Conservation (phyloP, 2,113 vertebrate genomes). For the Ailuropoda melanoleuca region DNA sequence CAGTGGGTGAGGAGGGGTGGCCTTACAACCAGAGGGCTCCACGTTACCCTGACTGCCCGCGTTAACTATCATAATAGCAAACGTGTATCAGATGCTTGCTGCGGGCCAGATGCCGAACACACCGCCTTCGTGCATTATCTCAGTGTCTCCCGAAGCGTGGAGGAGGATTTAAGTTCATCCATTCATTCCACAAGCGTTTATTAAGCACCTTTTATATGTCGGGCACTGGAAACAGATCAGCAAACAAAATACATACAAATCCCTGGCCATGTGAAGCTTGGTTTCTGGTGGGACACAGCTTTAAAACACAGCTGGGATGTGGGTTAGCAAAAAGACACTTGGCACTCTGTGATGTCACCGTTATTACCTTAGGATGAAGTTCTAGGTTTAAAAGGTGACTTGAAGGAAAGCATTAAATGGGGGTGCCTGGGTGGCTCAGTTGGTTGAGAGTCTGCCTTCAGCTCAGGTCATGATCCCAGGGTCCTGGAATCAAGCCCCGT, state of each 20-base stretch:
- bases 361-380: background rate
- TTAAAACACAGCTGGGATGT: background rate
- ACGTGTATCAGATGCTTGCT: background rate
- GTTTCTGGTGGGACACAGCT: background rate
- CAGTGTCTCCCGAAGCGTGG: background rate
- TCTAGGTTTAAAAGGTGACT: background rate
- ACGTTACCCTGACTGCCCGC: background rate
- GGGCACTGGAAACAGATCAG: background rate
- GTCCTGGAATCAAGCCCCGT: background rate
- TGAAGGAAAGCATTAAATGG: background rate
- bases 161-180: background rate
- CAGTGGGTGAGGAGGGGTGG: accelerated
- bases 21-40: background rate
- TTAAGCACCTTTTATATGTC: background rate
- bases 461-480: background rate
- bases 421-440: background rate
- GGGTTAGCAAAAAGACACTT: background rate
- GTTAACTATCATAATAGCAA: background rate
- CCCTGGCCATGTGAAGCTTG: background rate
- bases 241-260: background rate
- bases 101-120: background rate
- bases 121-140: background rate
- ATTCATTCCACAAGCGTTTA: background rate
- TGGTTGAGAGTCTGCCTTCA: background rate
- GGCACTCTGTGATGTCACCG: background rate